These are phyloP conservation scores for Brachionus rotundiformis DNA, from an alignment of 1,140 invertebrate species.

Conservation along the genomic window DNA sequence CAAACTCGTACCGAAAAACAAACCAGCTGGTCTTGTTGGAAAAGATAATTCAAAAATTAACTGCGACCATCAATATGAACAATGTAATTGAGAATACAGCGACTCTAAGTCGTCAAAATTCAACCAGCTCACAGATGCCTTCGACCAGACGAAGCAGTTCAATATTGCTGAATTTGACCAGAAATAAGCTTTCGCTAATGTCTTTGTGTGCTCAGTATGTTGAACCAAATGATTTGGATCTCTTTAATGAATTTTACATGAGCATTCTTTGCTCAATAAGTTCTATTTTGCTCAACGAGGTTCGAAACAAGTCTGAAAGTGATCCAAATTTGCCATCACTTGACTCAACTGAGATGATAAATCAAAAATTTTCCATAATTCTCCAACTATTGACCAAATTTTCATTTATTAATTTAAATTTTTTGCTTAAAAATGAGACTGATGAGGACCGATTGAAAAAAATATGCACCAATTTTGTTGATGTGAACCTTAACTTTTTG, in stretches of 20 bases:
- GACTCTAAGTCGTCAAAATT: background rate
- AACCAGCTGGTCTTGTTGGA: constrained; percentile 46
- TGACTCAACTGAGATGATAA: constrained; percentile 45
- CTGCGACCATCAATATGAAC: constrained; percentile 15
- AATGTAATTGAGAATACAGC: constrained; percentile 16
- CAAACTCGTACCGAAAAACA: background rate
- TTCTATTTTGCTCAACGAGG: constrained; percentile 36
- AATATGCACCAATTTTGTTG: constrained; percentile 42
- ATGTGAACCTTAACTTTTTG: constrained; percentile 37
- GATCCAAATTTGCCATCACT: constrained; percentile 24
- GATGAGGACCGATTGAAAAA: background rate
- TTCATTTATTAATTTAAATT: constrained; percentile 48
- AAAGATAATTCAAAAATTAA: constrained; percentile 50
- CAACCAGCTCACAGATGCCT: constrained; percentile 12
- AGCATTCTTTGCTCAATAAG: constrained; percentile 34
- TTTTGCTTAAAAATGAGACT: constrained; percentile 15
- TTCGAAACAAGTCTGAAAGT: background rate
- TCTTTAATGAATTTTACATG: constrained; percentile 48
- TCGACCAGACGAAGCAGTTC: constrained; percentile 34
- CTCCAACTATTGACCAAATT: constrained; percentile 44
- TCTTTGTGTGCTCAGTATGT: constrained; percentile 45
- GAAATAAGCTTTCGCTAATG: constrained; percentile 47
- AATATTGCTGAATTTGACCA: constrained; percentile 26
- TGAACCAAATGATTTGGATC: constrained; percentile 28
- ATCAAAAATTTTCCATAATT: constrained; percentile 50